Evolutionary conservation across 2,113 vertebrate species (phyloP), one percentile per base, ranked within the genome.

Genomic region (Thryonomys swinderianus): DNA sequence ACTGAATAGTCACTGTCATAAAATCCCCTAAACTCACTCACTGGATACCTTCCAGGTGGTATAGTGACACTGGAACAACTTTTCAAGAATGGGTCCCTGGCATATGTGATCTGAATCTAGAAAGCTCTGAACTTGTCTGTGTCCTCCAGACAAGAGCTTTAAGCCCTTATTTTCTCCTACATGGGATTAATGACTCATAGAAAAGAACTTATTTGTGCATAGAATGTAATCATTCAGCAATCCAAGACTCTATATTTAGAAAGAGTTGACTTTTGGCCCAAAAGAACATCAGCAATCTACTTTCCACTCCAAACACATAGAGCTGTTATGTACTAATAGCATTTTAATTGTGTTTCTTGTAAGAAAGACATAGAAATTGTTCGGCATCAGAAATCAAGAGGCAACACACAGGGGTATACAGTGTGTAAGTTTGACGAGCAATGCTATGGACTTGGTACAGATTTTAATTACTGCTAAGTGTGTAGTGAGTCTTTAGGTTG

Each of bases 341-440:
- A 42, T 82, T 84, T 90, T 83, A 92, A 93, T n/a, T 67, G n/a
- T 40, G 64, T 42, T 42, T 12, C 23, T 73, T 59, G 1, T 45
- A 96, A 73, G 59, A 90, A 79, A 88, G 71, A 91, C 66, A 88
- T 10, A 89, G 37, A 94, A 92, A 87, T 59, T 67, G 86, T 51
- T 25, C 82, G 27, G 57, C 53, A 10, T 88, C 73, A 92, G 69
- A 94, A 78, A 84, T 32, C 25, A 88, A 89, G 78, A 82, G 23
- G 48, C 6, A 78, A 51, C 87, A 5, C 59, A 84, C 37, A 76
- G 32, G 83, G 5, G 17, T 85, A 69, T 84, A 13, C 23, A 40
- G 4, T 87, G 69, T 30, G 78, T 67, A 67, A 48, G 42, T 71
- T 25, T 92, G 59, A 55, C 64, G 62, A 93, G 55, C 25, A 78